Percentiles rank a stretch among this genome's conserved stretches.
phyloP scores from a whole-genome alignment of 2,797 vertebrate genomes.

The Sebastes alutus region DNA sequence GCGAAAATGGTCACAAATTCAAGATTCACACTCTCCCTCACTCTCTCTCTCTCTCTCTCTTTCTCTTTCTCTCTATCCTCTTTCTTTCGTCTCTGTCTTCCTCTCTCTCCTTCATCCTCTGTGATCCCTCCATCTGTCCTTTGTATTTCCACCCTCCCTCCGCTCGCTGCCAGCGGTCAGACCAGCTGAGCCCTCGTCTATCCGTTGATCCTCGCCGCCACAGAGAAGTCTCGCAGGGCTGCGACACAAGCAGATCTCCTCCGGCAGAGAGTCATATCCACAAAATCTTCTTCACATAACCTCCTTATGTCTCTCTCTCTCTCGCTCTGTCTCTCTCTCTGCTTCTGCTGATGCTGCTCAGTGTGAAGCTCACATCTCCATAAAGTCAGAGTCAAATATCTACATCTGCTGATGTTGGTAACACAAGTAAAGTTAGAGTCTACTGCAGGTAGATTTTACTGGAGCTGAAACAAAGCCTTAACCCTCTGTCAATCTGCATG shows the following conservation, averaged over 20 bases:
- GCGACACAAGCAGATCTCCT: conserved; percentile 15
- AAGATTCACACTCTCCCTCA: neutral
- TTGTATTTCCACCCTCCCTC: conserved; percentile 14
- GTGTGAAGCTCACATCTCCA: neutral
- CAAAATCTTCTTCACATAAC: neutral
- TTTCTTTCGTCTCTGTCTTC: neutral
- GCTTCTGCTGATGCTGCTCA: neutral
- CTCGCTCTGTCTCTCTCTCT: neutral
- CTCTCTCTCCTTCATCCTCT: neutral
- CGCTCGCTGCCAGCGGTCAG: conserved; percentile 34
- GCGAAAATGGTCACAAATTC: neutral
- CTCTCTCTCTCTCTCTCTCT: neutral
- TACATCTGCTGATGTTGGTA: neutral
- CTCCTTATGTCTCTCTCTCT: conserved; percentile 9
- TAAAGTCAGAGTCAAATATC: neutral
- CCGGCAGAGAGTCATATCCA: conserved; percentile 6
- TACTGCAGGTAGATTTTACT: neutral
- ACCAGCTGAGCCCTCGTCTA: conserved; percentile 51
- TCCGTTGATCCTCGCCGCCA: conserved; percentile 11
- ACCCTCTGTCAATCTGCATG: no score
- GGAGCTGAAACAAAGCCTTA: no score
- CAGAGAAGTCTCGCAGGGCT: conserved; percentile 9
- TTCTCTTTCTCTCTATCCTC: neutral
- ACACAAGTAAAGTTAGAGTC: neutral
- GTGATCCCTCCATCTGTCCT: conserved; percentile 51